Conservation (phyloP, 2,797 vertebrate species). For the Taenioides sp. region DNA sequence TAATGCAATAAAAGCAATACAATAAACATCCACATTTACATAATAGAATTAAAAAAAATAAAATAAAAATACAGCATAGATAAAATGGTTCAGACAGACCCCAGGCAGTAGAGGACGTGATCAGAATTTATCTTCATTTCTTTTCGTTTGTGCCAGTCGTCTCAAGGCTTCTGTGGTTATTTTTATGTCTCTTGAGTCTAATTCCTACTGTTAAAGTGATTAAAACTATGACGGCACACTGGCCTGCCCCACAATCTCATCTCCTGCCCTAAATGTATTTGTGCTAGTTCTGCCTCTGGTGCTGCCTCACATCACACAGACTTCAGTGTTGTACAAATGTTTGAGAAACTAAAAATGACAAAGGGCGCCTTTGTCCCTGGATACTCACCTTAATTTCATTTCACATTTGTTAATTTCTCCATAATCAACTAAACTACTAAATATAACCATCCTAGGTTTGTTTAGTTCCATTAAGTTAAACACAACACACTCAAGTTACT, state of each 20-base stretch:
- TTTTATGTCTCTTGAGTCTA: neutral
- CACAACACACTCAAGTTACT: no score
- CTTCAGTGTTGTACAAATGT: neutral
- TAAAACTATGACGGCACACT: conserved; percentile 4
- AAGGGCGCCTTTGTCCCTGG: no score
- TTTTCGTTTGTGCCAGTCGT: neutral
- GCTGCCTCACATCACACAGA: neutral
- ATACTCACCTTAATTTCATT: no score
- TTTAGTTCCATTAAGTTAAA: no score
- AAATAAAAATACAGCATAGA: no score
- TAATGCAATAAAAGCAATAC: no score
- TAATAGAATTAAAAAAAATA: no score
- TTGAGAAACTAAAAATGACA: conserved; percentile 5
- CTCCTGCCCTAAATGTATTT: conserved; percentile 7
- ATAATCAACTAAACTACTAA: no score
- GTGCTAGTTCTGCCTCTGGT: conserved; percentile 1
- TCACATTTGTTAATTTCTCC: no score
- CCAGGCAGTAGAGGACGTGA: neutral
- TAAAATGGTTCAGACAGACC: no score
- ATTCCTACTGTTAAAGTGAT: conserved; percentile 3
- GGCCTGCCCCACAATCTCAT: neutral
- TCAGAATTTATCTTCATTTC: neutral
- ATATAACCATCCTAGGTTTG: no score
- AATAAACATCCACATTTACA: no score
- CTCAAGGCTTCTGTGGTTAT: neutral